Percentiles rank a stretch among this genome's conserved stretches.
Evolutionary conservation across 2,888 invertebrate genomes (phyloP).

Genomic region (Melanchra persicariae): DNA sequence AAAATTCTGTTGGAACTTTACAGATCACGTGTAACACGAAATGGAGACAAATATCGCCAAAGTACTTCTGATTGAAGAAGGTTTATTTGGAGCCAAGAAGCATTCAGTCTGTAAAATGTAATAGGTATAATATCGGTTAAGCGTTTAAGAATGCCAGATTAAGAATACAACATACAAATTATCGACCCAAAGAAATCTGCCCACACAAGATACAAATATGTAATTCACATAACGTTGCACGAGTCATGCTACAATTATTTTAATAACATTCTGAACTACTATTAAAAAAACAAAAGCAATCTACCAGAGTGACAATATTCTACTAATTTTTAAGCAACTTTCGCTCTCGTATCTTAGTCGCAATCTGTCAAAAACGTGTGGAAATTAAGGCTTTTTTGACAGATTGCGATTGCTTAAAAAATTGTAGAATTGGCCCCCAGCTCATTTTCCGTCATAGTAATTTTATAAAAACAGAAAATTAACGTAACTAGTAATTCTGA

Average conservation of each 20-base stretch:
- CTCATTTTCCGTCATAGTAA: not conserved
- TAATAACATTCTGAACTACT: not conserved
- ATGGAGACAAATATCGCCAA: not conserved
- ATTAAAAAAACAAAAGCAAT: conserved; percentile 8
- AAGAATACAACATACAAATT: not conserved
- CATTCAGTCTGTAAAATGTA: not conserved
- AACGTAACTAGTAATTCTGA: conserved; percentile 42
- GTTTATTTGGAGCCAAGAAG: not conserved
- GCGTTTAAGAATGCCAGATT: not conserved
- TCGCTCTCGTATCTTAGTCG: too few species aligned
- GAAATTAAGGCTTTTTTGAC: too few species aligned
- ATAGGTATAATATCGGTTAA: not conserved
- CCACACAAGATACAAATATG: conserved; percentile 28
- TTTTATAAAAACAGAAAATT: conserved; percentile 15
- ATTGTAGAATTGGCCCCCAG: too few species aligned
- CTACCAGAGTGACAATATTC: too few species aligned
- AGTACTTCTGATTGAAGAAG: not conserved
- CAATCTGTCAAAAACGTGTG: too few species aligned
- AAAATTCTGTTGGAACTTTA: too few species aligned
- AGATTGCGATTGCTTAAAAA: too few species aligned
- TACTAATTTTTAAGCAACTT: too few species aligned
- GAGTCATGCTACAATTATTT: conserved; percentile 26
- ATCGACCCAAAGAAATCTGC: not conserved
- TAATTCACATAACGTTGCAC: not conserved
- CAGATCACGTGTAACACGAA: not conserved